phyloP scores from a whole-genome alignment of 1,140 invertebrate genomes.

The Euura saliciscinereae region DNA sequence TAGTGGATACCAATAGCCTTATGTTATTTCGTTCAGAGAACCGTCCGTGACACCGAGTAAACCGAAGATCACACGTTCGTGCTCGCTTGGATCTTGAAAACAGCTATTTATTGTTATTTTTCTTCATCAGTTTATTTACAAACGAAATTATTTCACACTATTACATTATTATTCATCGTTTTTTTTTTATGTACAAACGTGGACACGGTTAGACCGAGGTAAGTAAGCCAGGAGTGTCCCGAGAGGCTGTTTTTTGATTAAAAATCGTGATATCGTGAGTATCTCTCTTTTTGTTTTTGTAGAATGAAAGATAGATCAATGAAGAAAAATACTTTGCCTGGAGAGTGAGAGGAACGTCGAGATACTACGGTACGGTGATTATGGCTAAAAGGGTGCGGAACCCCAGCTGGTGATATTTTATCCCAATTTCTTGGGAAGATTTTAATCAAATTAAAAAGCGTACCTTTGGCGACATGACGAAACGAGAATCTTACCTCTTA shows the following conservation, averaged over 20 bases:
- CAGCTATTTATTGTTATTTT: too few relatives aligned
- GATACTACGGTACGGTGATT: background rate
- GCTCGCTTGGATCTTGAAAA: too few relatives aligned
- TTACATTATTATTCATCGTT: too few relatives aligned
- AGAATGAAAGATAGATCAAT: background rate
- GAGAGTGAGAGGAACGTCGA: background rate
- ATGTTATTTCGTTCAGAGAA: background rate
- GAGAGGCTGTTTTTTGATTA: background rate
- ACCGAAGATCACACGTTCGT: background rate
- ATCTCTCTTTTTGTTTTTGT: too few relatives aligned
- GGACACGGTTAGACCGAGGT: too few relatives aligned
- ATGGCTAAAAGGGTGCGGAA: background rate
- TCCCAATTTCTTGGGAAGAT: background rate
- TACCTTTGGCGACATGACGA: background rate
- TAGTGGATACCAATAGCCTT: background rate
- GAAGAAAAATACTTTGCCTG: background rate
- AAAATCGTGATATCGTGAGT: background rate
- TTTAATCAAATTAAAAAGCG: conserved; percentile 5
- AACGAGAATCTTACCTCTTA: background rate
- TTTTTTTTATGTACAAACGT: too few relatives aligned
- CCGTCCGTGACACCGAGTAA: background rate
- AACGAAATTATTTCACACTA: too few relatives aligned
- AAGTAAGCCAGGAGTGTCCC: too few relatives aligned
- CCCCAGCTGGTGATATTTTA: background rate
- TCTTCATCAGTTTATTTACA: too few relatives aligned